Percentiles rank a stretch among this genome's conserved stretches.
These are phyloP conservation scores for Oreortyx pictus DNA, from an alignment of 2,797 vertebrate species.

Conservation along the genomic window DNA sequence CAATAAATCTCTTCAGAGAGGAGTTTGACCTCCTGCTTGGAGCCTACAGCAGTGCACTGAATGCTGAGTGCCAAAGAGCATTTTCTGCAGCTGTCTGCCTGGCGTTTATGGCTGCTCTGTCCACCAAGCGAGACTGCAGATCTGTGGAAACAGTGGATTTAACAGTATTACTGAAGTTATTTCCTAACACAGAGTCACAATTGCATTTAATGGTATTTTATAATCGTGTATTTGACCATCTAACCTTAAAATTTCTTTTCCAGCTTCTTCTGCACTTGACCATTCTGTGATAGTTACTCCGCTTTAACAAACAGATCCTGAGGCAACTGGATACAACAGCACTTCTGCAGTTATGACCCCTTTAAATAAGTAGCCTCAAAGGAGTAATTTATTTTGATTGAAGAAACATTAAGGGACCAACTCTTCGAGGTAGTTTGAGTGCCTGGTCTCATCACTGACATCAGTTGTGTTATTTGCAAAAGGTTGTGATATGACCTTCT, in stretches of 20 bases:
- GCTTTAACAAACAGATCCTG: background rate
- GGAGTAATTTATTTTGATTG: background rate
- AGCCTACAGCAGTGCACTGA: background rate
- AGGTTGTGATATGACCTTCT: background rate
- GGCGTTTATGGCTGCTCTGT: background rate
- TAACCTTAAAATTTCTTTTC: background rate
- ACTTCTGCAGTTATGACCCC: background rate
- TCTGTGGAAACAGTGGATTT: background rate
- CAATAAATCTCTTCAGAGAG: background rate
- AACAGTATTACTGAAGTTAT: background rate
- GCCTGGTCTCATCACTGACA: background rate
- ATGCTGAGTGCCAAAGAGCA: background rate
- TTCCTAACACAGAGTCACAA: background rate
- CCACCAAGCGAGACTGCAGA: background rate
- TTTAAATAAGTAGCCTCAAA: background rate
- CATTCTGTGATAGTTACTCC: background rate
- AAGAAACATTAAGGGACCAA: background rate
- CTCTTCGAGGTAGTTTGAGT: background rate
- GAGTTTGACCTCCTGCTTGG: background rate
- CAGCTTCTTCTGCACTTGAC: background rate
- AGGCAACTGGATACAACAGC: background rate
- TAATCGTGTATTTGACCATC: background rate
- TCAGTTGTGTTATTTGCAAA: background rate
- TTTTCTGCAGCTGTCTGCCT: background rate
- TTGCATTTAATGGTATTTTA: background rate